Evolutionary conservation across 2,113 vertebrate genomes (phyloP), one percentile per base, ranked within the genome.

Genomic region (Vireo altiloquus): DNA sequence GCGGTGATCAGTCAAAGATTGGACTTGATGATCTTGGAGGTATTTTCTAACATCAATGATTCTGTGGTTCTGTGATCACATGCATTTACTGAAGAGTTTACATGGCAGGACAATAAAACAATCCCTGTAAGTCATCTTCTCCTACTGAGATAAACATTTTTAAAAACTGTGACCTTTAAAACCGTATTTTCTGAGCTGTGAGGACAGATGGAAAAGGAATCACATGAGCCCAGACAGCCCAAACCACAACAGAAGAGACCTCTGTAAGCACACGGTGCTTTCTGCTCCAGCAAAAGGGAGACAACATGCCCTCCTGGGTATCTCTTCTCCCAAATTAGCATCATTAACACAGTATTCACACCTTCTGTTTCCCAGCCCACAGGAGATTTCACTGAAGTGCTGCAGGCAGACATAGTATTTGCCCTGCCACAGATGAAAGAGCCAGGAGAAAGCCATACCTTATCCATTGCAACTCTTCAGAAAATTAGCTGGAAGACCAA

Each of bases 191-290:
- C 63, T 35, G 19, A 52, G 19, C 63, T 15, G 6, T 31, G 31
- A 77, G 33, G 60, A 89, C 15, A 65, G 25, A 39, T 0, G 56
- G 33, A 70, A 69, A 60, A 89, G 27, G 30, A 68, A 7, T 25
- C 35, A 39, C 13, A 2, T 8, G 33, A 86, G 39, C 13, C 33
- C 59, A 53, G 74, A 28, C 14, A 59, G 27, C 11, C 17, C 18
- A 69, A 81, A 50, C 3, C 40, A 35, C n/a, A 69, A 61, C 1
- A 2, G 49, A 53, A 54, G 15, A 33, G 28, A 72, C 7, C 7
- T 12, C 23, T 5, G 0, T 5, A 24, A 63, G 35, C 30, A 57
- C n/a, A 15, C 0, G 0, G 25, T 50, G 22, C 22, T 77, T 19
- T 30, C 30, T 57, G 54, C 64, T 74, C 37, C 76, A 65, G 52